Conservation (phyloP, 1,140 invertebrate genomes). For the Melitaea cinxia region DNA sequence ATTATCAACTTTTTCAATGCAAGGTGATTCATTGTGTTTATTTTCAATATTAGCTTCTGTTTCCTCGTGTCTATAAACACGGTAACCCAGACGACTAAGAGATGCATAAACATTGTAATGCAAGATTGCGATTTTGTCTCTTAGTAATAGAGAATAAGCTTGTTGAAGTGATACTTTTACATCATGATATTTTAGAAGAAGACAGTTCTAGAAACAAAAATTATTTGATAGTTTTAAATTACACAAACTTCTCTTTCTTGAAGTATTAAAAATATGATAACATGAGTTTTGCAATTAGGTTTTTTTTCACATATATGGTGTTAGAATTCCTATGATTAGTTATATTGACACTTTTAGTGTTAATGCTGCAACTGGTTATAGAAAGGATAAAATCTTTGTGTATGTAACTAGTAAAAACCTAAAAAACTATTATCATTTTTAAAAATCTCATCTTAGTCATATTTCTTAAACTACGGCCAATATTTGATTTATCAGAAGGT, state of each 20-base stretch:
- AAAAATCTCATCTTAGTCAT: too few relatives aligned
- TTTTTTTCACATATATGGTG: too few relatives aligned
- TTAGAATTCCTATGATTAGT: too few relatives aligned
- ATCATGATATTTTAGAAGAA: constrained; percentile 82
- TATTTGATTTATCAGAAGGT: too few relatives aligned
- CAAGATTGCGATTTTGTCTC: constrained; percentile 71
- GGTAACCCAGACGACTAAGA: constrained; percentile 83
- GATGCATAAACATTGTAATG: constrained; percentile 85
- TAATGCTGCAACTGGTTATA: too few relatives aligned
- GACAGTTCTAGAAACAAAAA: constrained; percentile 79
- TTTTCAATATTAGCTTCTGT: constrained; percentile 7
- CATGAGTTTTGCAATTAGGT: neutral
- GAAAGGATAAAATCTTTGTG: too few relatives aligned
- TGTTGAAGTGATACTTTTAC: constrained; percentile 84
- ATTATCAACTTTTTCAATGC: neutral
- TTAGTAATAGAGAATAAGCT: constrained; percentile 83
- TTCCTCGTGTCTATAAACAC: constrained; percentile 59
- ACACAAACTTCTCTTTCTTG: too few relatives aligned
- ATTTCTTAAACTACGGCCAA: too few relatives aligned
- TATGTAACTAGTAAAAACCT: too few relatives aligned
- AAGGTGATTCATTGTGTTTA: neutral
- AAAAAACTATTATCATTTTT: too few relatives aligned
- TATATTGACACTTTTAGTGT: too few relatives aligned
- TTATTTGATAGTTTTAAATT: too few relatives aligned
- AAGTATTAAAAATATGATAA: constrained; percentile 8